phyloP scores from a whole-genome alignment of 1,140 invertebrate genomes.

The Papilio polytes region DNA sequence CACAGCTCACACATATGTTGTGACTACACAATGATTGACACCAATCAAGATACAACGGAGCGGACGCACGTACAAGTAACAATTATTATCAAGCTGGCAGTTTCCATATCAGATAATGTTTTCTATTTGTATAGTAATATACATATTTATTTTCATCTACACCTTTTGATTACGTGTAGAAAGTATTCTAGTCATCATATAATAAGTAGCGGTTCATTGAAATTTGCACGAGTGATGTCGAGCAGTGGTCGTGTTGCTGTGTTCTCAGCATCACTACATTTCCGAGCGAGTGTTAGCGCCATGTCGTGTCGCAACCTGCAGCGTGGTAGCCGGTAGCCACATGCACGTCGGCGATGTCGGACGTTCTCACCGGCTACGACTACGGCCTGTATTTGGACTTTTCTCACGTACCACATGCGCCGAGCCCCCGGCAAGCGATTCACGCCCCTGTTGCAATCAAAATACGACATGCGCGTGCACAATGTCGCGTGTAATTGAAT shows the following conservation, averaged over 20 bases:
- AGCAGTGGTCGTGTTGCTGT: too few species aligned
- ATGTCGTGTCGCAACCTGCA: background rate
- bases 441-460: background rate
- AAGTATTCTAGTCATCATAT: too few species aligned
- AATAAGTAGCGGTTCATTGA: background rate
- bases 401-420: background rate
- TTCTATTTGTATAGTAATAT: background rate
- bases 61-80: background rate
- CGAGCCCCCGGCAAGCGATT: background rate
- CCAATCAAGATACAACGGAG: background rate
- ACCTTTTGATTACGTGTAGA: too few species aligned
- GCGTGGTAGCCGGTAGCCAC: background rate
- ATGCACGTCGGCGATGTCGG: background rate
- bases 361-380: background rate
- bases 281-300: too few species aligned
- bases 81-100: background rate
- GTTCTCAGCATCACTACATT: too few species aligned
- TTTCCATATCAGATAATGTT: background rate
- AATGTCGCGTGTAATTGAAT: background rate
- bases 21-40: background rate
- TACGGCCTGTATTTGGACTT: background rate
- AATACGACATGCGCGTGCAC: background rate
- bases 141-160: background rate
- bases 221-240: too few species aligned
- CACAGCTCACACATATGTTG: background rate